Evolutionary conservation across 2,113 vertebrate species (phyloP).

Genomic region (Bettongia penicillata): DNA sequence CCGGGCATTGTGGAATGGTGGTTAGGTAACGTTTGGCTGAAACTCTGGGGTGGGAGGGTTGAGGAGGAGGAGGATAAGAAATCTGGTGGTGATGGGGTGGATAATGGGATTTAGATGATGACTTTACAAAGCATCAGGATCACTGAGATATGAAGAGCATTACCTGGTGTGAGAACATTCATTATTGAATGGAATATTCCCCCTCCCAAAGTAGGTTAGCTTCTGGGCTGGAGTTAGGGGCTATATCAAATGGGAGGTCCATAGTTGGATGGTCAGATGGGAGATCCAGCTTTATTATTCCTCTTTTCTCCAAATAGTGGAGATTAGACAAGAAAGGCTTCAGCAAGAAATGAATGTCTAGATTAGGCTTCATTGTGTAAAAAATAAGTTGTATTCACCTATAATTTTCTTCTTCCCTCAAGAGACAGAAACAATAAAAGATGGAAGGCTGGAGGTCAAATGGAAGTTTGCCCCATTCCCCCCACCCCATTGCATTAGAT

Average conservation of each 20-base stretch:
- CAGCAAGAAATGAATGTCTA: not conserved
- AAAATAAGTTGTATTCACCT: not conserved
- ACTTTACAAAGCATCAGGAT: not conserved
- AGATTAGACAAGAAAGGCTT: not conserved
- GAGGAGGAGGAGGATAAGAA: no score
- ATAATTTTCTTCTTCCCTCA: not conserved
- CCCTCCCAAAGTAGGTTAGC: not conserved
- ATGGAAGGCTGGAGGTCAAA: not conserved
- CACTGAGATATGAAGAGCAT: not conserved
- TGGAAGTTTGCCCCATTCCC: not conserved
- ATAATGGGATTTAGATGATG: no score
- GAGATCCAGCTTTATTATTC: not conserved
- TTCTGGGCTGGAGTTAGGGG: not conserved
- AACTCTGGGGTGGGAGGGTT: no score
- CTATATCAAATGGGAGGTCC: not conserved
- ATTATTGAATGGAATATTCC: not conserved
- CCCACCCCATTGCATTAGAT: not conserved
- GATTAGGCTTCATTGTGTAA: no score
- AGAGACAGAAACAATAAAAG: not conserved
- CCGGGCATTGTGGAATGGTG: no score
- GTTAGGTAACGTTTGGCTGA: no score
- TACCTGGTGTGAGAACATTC: not conserved
- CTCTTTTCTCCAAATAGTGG: not conserved
- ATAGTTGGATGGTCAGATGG: not conserved
- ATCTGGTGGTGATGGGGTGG: no score